Conservation (phyloP, 2,113 vertebrate species). For the Pimephales promelas region DNA sequence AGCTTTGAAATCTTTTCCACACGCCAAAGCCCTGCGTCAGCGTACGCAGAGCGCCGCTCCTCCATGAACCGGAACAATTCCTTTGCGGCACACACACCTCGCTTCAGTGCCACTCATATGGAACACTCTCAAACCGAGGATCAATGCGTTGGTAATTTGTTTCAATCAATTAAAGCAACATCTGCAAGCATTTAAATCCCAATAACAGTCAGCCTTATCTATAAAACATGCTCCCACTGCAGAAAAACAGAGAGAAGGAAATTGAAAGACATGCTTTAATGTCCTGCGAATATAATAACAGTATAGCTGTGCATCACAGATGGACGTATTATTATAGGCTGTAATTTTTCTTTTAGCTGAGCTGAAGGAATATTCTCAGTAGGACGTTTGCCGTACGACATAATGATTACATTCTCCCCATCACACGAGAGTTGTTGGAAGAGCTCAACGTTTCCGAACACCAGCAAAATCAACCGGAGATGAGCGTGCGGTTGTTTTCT, state of each 20-base stretch:
- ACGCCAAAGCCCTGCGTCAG: not conserved
- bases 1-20: not conserved
- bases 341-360: slow-evolving; percentile 47
- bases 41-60: slow-evolving; percentile 10
- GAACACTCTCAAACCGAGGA: slow-evolving; percentile 62
- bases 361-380: slow-evolving; percentile 20
- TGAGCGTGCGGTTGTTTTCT: slow-evolving; percentile 36
- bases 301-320: slow-evolving; percentile 38
- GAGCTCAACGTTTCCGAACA: not conserved
- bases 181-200: slow-evolving; percentile 76
- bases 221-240: slow-evolving; percentile 22
- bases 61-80: slow-evolving; percentile 24
- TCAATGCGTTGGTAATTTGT: slow-evolving; percentile 76
- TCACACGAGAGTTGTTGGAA: slow-evolving; percentile 16
- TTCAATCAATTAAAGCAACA: slow-evolving; percentile 80
- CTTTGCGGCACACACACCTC: not conserved
- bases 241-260: slow-evolving; percentile 33
- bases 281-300: slow-evolving; percentile 19
- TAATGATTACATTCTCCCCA: slow-evolving; percentile 38
- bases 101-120: slow-evolving; percentile 61
- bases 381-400: slow-evolving; percentile 25
- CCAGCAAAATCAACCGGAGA: slow-evolving; percentile 4
- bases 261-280: not conserved
- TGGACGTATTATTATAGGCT: slow-evolving; percentile 44
- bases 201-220: slow-evolving; percentile 55